Evolutionary conservation across 2,888 invertebrate genomes (phyloP).

Genomic region (Lagria hirta): DNA sequence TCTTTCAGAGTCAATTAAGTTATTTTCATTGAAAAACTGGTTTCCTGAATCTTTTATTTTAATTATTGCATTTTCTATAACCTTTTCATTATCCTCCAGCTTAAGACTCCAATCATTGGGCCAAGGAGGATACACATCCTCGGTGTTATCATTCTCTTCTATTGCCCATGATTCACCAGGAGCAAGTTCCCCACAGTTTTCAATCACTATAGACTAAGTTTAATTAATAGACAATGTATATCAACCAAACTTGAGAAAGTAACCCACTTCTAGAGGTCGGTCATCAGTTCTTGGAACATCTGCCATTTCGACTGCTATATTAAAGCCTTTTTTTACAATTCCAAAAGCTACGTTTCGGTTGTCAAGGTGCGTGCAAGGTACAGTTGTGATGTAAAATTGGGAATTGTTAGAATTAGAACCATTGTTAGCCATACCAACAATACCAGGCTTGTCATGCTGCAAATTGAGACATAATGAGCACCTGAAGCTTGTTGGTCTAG

Average conservation of each 20-base stretch:
- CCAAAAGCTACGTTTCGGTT: slow-evolving; percentile 83
- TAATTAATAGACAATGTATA: slow-evolving; percentile 13
- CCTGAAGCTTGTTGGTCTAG: no score
- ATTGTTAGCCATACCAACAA: slow-evolving; percentile 79
- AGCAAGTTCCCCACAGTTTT: slow-evolving; percentile 72
- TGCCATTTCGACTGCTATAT: slow-evolving; percentile 71
- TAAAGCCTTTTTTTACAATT: slow-evolving; percentile 73
- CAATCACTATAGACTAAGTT: slow-evolving; percentile 65
- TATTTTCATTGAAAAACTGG: slow-evolving; percentile 61
- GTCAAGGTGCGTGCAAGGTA: slow-evolving; percentile 75
- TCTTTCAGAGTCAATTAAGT: slow-evolving; percentile 65
- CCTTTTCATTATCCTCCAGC: slow-evolving; percentile 23
- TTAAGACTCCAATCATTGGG: slow-evolving; percentile 69
- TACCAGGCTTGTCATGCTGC: slow-evolving; percentile 64
- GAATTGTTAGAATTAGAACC: slow-evolving; percentile 88
- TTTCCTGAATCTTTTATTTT: slow-evolving; percentile 75
- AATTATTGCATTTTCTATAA: slow-evolving; percentile 57
- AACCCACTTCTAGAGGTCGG: slow-evolving; percentile 61
- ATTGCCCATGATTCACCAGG: slow-evolving; percentile 65
- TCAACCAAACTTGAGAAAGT: no score
- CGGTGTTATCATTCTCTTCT: slow-evolving; percentile 68
- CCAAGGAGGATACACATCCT: slow-evolving; percentile 73
- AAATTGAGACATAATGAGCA: slow-evolving; percentile 14
- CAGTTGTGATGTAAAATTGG: slow-evolving; percentile 89
- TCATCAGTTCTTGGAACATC: slow-evolving; percentile 61